phyloP scores from a whole-genome alignment of 2,113 vertebrate genomes.

The Synchiropus splendidus region DNA sequence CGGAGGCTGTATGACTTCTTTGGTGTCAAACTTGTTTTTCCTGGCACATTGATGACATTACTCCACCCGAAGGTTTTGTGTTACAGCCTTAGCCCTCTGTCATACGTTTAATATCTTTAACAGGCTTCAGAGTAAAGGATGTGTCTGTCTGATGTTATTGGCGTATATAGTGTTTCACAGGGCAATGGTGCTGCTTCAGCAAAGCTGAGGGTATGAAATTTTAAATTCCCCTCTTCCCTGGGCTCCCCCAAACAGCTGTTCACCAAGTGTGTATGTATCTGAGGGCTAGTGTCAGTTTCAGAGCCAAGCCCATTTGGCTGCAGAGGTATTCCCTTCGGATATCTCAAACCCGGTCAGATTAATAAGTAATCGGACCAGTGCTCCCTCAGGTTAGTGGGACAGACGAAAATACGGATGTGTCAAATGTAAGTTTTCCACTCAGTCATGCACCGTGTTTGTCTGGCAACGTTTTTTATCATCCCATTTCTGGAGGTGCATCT shows the following conservation, averaged over 20 bases:
- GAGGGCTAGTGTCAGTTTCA: constrained; percentile 42
- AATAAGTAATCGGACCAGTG: constrained; percentile 43
- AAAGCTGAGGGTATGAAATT: constrained; percentile 31
- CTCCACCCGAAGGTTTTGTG: too few species aligned
- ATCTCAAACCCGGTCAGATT: constrained; percentile 34
- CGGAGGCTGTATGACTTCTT: too few species aligned
- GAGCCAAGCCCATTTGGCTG: constrained; percentile 27
- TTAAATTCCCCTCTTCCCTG: constrained; percentile 27
- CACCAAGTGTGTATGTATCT: constrained; percentile 7
- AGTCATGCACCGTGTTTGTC: too few species aligned
- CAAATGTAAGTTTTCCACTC: constrained; percentile 4
- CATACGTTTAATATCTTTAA: constrained; percentile 1
- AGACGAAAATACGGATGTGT: constrained; percentile 13
- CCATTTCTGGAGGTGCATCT: too few species aligned
- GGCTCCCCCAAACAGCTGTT: constrained; percentile 54
- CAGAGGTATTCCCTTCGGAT: constrained; percentile 39
- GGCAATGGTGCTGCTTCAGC: constrained; percentile 24
- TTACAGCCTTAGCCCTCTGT: constrained; percentile 5
- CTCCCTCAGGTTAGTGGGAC: constrained; percentile 42
- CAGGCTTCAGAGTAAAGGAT: background rate
- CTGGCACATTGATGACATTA: too few species aligned
- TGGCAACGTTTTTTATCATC: too few species aligned
- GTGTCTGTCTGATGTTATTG: constrained; percentile 8
- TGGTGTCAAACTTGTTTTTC: too few species aligned
- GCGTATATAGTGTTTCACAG: constrained; percentile 16